Percentiles rank a stretch among this genome's conserved stretches.
Conservation (phyloP, 37 sponge, comb jelly and placozoan species). For the Aphrocallistes beatrix region DNA sequence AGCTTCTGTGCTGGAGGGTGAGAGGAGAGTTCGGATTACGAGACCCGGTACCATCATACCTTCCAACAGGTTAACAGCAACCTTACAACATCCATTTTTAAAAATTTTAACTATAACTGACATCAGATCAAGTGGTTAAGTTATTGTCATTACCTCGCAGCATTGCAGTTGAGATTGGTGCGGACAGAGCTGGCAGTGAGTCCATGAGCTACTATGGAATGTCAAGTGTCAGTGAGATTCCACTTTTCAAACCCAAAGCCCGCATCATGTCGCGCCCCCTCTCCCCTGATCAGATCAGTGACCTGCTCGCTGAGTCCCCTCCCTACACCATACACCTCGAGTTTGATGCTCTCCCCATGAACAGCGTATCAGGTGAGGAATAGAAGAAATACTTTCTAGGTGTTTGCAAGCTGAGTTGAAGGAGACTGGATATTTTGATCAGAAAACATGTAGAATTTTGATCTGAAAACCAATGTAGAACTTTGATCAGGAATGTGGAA, state of each 20-base stretch:
- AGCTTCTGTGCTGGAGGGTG: not conserved
- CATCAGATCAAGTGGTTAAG: not conserved
- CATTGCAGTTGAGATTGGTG: not conserved
- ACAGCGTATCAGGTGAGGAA: not conserved
- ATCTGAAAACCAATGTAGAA: too few relatives aligned
- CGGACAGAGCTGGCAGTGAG: not conserved
- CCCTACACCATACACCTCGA: conserved; percentile 9
- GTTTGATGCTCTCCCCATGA: not conserved
- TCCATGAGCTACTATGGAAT: not conserved
- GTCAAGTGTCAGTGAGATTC: not conserved
- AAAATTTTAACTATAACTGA: not conserved
- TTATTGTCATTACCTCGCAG: not conserved
- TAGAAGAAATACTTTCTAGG: not conserved
- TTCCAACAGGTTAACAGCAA: not conserved
- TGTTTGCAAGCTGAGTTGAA: too few relatives aligned
- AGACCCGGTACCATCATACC: not conserved
- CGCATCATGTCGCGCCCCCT: not conserved
- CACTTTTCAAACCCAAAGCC: not conserved
- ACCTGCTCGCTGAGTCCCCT: not conserved
- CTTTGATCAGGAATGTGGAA: too few relatives aligned
- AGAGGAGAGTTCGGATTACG: not conserved
- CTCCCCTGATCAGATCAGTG: not conserved
- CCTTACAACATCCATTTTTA: not conserved
- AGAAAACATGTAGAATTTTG: too few relatives aligned
- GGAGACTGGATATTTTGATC: too few relatives aligned